Percentiles rank a stretch among this genome's conserved stretches.
These are phyloP conservation scores for Emys orbicularis DNA, from an alignment of 2,797 vertebrate species.

Conservation along the genomic window DNA sequence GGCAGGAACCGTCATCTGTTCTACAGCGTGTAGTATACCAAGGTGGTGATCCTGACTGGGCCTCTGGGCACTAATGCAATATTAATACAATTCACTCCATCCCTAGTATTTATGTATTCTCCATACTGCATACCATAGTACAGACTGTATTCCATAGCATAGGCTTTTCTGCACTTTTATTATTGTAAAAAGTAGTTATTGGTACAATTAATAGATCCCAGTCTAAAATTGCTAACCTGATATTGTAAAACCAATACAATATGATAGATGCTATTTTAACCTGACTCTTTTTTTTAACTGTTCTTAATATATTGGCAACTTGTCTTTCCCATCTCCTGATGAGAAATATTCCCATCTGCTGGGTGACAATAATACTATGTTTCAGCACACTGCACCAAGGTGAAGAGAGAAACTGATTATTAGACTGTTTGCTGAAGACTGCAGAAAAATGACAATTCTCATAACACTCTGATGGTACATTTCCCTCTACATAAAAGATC, in stretches of 20 bases:
- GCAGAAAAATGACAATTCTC: conserved; percentile 44
- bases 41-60: not conserved
- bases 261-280: conserved; percentile 29
- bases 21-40: not conserved
- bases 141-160: not conserved
- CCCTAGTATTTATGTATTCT: not conserved
- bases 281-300: conserved; percentile 34
- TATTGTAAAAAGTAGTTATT: not conserved
- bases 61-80: not conserved
- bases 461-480: conserved; percentile 22
- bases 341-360: conserved; percentile 60
- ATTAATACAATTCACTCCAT: not conserved
- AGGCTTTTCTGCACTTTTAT: conserved; percentile 20
- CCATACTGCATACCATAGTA: not conserved
- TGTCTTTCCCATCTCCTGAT: conserved; percentile 42
- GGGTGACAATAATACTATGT: conserved; percentile 43
- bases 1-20: not conserved
- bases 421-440: conserved; percentile 47
- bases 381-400: conserved; percentile 52
- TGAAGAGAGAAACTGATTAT: conserved; percentile 52
- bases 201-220: not conserved
- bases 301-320: conserved; percentile 43
- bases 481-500: conserved; percentile 23
- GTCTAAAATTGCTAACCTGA: conserved; percentile 5
- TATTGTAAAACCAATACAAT: conserved; percentile 15